Evolutionary conservation across 2,797 vertebrate genomes (phyloP).

Genomic region (Alcedo atthis): DNA sequence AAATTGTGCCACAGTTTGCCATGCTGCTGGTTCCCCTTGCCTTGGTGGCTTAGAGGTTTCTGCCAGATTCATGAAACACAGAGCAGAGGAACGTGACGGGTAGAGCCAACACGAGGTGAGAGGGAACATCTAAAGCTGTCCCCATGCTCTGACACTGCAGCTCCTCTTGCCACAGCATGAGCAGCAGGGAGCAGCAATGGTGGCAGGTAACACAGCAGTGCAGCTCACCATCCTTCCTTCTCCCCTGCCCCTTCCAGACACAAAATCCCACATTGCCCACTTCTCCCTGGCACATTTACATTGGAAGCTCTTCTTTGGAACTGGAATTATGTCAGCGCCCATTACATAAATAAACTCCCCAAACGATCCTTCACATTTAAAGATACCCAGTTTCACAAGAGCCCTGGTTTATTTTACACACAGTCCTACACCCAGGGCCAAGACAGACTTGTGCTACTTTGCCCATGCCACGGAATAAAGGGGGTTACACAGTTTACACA

Average conservation of each 20-base stretch:
- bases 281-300: neutral
- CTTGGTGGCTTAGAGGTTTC: too few relatives aligned
- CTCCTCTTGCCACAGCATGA: neutral
- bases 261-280: neutral
- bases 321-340: neutral
- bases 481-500: neutral
- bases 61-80: neutral
- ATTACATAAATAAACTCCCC: neutral
- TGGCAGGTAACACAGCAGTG: rapidly evolving
- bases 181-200: neutral
- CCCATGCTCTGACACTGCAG: neutral
- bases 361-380: neutral
- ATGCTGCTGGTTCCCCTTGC: neutral
- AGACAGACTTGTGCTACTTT: neutral
- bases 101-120: neutral
- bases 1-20: neutral
- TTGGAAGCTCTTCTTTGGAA: neutral
- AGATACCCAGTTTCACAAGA: neutral
- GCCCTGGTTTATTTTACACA: neutral
- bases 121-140: neutral
- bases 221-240: neutral
- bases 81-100: neutral
- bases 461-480: neutral
- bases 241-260: neutral
- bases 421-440: neutral